A percentile compares a stretch with the other conserved stretches of the same genome.
phyloP scores from a whole-genome alignment of 2,797 vertebrate genomes.

The Craterocephalus amniculus region DNA sequence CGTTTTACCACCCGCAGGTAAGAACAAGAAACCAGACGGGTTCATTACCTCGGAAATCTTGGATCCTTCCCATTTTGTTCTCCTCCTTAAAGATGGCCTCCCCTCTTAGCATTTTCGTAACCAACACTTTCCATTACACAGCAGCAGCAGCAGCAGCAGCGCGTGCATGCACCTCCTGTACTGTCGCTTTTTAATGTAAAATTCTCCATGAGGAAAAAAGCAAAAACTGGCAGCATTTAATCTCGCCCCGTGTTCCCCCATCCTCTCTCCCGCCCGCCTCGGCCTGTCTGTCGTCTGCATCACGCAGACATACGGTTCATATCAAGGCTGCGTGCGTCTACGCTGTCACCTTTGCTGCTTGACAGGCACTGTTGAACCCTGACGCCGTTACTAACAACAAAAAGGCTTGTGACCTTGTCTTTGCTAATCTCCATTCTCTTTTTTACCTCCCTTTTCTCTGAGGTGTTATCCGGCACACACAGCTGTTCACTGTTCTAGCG shows the following conservation, averaged over 20 bases:
- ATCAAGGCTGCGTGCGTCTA: conserved; percentile 36
- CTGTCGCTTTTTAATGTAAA: conserved; percentile 61
- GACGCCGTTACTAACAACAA: conserved; percentile 39
- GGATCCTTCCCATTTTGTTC: conserved; percentile 23
- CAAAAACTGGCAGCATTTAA: conserved; percentile 54
- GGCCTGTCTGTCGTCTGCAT: conserved; percentile 42
- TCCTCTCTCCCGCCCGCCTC: conserved; percentile 33
- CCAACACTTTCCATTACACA: conserved; percentile 47
- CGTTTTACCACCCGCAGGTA: conserved; percentile 83
- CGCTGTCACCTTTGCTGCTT: conserved; percentile 51
- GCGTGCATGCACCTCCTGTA: conserved; percentile 44
- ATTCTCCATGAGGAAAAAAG: conserved; percentile 43
- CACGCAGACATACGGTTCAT: conserved; percentile 52
- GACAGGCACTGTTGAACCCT: conserved; percentile 46
- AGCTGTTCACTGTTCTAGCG: conserved; percentile 67
- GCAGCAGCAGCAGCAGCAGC: conserved; percentile 9
- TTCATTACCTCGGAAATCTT: not conserved
- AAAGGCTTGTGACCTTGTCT: conserved; percentile 43
- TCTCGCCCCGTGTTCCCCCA: conserved; percentile 35
- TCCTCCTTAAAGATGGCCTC: conserved; percentile 30
- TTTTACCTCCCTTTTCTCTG: conserved; percentile 45
- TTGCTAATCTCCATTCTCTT: conserved; percentile 38
- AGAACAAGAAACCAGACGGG: conserved; percentile 8
- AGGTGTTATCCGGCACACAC: conserved; percentile 51
- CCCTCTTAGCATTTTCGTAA: conserved; percentile 39